phyloP scores from a whole-genome alignment of 2,113 vertebrate genomes.

The Oncorhynchus clarkii region DNA sequence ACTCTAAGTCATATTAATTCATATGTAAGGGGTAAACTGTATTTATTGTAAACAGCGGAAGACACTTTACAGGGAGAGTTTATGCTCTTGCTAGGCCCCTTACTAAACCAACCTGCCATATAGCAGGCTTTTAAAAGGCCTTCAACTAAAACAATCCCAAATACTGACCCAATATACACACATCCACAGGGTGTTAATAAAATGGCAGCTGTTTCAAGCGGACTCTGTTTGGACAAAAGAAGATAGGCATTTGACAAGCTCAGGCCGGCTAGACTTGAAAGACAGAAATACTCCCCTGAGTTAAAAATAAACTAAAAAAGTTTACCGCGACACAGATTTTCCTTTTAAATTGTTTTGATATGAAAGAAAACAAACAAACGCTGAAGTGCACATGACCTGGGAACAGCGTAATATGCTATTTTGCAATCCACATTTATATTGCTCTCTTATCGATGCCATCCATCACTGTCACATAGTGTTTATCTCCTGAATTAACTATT shows the following conservation, averaged over 20 bases:
- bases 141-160: not conserved
- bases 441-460: constrained; percentile 41
- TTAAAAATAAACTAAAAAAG: not conserved
- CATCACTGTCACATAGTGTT: constrained; percentile 48
- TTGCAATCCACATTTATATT: constrained; percentile 31
- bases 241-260: constrained; percentile 1
- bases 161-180: not conserved
- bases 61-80: not conserved
- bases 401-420: constrained; percentile 48
- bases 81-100: not conserved
- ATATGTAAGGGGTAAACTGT: not conserved
- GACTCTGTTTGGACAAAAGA: constrained; percentile 1
- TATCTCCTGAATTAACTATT: constrained; percentile 23
- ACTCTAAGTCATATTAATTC: too few relatives aligned
- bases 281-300: constrained; percentile 4
- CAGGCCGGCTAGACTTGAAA: constrained; percentile 1
- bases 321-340: constrained; percentile 24
- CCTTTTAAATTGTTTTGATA: constrained; percentile 35
- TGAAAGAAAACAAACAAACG: constrained; percentile 12
- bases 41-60: not conserved
- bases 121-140: not conserved
- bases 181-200: not conserved
- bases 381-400: constrained; percentile 1
- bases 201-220: not conserved
- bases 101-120: not conserved